A percentile compares a stretch with the other conserved stretches of the same genome.
Evolutionary conservation across 2,113 vertebrate species (phyloP).

Genomic region (Terrapene triunguis): DNA sequence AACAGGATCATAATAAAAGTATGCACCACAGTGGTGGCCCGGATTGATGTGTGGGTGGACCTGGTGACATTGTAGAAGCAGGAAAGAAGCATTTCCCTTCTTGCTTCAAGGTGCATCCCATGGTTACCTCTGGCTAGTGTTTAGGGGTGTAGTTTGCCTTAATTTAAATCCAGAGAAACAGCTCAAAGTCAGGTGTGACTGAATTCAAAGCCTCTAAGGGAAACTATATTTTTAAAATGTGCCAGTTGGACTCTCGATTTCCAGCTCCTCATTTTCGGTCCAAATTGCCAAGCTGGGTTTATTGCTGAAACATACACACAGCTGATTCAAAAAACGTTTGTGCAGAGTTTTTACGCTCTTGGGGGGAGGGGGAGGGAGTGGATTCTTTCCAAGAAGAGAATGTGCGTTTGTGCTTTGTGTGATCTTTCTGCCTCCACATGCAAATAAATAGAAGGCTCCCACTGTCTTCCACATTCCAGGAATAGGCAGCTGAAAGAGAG

Average conservation of each 20-base stretch:
- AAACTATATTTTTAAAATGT: not conserved
- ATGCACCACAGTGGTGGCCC: not conserved
- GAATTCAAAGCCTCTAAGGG: not conserved
- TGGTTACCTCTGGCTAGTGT: not conserved
- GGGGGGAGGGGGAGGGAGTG: constrained; percentile 11
- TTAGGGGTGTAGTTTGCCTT: not conserved
- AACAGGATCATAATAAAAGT: not conserved
- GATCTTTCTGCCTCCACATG: constrained; percentile 4
- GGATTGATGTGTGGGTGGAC: not conserved
- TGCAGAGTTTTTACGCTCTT: constrained; percentile 43
- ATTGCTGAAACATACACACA: constrained; percentile 34
- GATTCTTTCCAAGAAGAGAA: constrained; percentile 53
- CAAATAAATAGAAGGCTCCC: constrained; percentile 37
- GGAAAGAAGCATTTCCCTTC: not conserved
- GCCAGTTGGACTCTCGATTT: constrained; percentile 43
- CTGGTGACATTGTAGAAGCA: not conserved
- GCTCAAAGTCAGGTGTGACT: constrained; percentile 6
- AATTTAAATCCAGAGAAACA: constrained; percentile 46
- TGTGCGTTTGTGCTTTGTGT: constrained; percentile 53
- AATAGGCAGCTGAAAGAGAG: not conserved
- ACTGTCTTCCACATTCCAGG: constrained; percentile 9
- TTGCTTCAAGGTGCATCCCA: not conserved
- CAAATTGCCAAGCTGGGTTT: constrained; percentile 62
- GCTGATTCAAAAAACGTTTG: constrained; percentile 67
- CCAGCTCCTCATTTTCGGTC: constrained; percentile 29